Base-by-base conservation (phyloP, 1,140 invertebrate species). In the Galendromus occidentalis region DNA sequence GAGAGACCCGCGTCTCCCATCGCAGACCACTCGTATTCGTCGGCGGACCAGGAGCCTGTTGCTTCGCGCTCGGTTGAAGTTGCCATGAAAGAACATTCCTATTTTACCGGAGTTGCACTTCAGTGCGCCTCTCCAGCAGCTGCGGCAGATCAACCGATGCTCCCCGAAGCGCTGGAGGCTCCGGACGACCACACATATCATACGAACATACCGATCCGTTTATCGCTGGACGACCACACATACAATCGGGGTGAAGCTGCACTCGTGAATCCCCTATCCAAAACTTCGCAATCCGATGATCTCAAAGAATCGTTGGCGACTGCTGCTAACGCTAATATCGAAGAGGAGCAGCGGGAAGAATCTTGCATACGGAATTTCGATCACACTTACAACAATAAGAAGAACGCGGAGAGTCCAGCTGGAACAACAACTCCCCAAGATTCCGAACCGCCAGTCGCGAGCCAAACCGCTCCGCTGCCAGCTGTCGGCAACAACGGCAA, bases 61-160 rank as follows among this genome's bases (percentile, higher is more conserved):
- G 14, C 51, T 25, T 33, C 51, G 22, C 33, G 33, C 33, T 59
- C 51, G 12, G 51, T 59, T 25, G 51, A 59, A 59, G 51, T 59
- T 25, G 51, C 51, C 25, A 59, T 59, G 51, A 59, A 59, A 25
- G 51, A 59, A 25, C 51, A 59, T 25, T 59, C 51, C 25, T 59
- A 59, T 59, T 59, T 59, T 25, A 59, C 51, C 22, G 51, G 51
- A 25, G 51, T 59, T 14, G 51, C 51, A 22, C 51, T 33, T 17
- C 25, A 25, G 14, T 29, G 25, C 12, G 51, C 51, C 2, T 33
- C 51, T 25, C 51, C 51, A 25, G 17, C 51, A 29, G n/a, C n/a
- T n/a, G n/a, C n/a, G n/a, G n/a, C 51, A 22, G 51, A 22, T 25
- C 25, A 29, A 18, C 25, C 51, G 33, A 25, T 33, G 25, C 51